phyloP scores from a whole-genome alignment of 2,888 invertebrate species.

The Allygus modestus region DNA sequence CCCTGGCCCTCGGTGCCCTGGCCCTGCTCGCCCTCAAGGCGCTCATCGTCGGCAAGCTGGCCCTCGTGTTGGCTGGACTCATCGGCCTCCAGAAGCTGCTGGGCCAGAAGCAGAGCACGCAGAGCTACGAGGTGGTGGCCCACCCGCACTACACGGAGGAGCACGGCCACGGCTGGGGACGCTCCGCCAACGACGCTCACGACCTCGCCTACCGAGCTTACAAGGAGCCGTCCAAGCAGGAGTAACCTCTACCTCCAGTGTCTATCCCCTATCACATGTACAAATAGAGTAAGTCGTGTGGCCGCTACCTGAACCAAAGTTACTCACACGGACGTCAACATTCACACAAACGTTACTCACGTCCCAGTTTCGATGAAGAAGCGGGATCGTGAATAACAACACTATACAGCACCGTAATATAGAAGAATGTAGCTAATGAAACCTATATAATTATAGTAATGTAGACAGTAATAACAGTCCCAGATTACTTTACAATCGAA shows the following conservation, averaged over 20 bases:
- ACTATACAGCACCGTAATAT: neutral
- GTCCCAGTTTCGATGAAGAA: slow-evolving; percentile 22
- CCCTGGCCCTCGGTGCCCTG: slow-evolving; percentile 86
- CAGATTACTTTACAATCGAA: neutral
- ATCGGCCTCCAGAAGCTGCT: slow-evolving; percentile 89
- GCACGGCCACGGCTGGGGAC: slow-evolving; percentile 78
- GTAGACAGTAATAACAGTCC: neutral
- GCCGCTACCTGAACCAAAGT: slow-evolving; percentile 44
- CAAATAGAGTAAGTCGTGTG: slow-evolving; percentile 59
- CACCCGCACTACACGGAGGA: slow-evolving; percentile 78
- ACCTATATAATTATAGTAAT: neutral
- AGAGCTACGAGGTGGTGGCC: slow-evolving; percentile 87
- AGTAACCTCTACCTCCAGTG: neutral
- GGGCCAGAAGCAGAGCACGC: slow-evolving; percentile 82
- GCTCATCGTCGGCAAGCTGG: slow-evolving; percentile 89
- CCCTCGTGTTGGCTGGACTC: slow-evolving; percentile 85
- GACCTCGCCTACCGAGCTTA: slow-evolving; percentile 86
- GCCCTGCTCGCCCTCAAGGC: slow-evolving; percentile 92
- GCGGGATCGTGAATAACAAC: neutral
- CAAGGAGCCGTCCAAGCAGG: slow-evolving; percentile 67
- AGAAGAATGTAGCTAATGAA: no score
- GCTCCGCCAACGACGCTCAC: slow-evolving; percentile 81
- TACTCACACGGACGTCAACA: slow-evolving; percentile 31
- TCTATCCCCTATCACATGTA: slow-evolving; percentile 40
- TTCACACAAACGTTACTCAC: neutral